Percentiles rank a stretch among this genome's conserved stretches.
These are phyloP conservation scores for Tupiocoris notatus DNA, from an alignment of 2,888 invertebrate genomes.

Conservation along the genomic window DNA sequence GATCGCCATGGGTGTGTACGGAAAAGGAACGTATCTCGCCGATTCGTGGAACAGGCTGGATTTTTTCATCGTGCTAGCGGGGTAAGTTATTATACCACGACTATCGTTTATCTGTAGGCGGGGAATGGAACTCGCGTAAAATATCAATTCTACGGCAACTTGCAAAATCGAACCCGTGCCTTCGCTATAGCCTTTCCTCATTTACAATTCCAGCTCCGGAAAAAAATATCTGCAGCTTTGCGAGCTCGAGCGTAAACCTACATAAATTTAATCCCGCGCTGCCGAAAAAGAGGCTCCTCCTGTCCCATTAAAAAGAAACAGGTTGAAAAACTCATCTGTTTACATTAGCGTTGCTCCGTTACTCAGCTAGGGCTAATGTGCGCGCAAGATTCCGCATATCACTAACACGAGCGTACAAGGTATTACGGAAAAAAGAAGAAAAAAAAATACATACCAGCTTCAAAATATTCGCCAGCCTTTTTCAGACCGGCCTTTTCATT, in stretches of 20 bases:
- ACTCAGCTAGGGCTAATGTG: neutral
- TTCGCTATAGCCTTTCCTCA: neutral
- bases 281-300: neutral
- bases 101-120: neutral
- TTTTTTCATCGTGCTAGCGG: constrained; percentile 95
- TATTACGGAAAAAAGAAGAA: no score
- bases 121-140: neutral
- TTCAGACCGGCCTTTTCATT: neutral
- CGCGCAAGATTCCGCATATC: neutral
- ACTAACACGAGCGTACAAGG: neutral
- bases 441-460: no score
- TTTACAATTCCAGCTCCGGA: neutral
- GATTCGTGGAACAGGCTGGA: constrained; percentile 99
- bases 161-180: neutral
- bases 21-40: constrained; percentile 90
- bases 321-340: constrained; percentile 3
- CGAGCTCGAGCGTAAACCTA: neutral
- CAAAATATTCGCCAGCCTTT: no score
- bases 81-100: constrained; percentile 62
- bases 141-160: neutral
- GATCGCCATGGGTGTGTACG: constrained; percentile 95
- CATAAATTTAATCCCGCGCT: neutral
- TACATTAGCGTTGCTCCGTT: neutral
- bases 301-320: neutral
- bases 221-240: neutral